These are phyloP conservation scores for Acrossocheilus fasciatus DNA, from an alignment of 2,797 vertebrate species.

Conservation along the genomic window DNA sequence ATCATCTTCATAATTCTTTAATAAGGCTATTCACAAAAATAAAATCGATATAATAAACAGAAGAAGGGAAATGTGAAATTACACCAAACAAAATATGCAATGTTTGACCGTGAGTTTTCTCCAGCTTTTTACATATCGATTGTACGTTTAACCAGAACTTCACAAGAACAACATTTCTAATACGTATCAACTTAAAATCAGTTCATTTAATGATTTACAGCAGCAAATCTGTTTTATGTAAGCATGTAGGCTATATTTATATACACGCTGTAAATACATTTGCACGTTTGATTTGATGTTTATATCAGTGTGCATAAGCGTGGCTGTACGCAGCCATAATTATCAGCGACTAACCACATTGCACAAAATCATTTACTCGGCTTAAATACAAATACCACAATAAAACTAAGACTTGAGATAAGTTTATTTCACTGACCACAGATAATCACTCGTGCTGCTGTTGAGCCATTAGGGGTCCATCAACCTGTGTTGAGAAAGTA, in stretches of 20 bases:
- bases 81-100: not conserved
- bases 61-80: not conserved
- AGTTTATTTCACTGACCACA: conserved; percentile 26
- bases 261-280: not conserved
- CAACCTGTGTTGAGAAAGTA: not conserved
- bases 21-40: not conserved
- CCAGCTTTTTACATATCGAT: not conserved
- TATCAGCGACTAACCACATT: not conserved
- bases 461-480: conserved; percentile 14
- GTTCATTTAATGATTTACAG: not conserved
- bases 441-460: conserved; percentile 13
- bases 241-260: not conserved
- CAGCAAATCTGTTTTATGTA: not conserved
- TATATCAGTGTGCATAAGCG: not conserved
- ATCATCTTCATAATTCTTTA: not conserved
- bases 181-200: not conserved
- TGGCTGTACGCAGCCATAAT: not conserved
- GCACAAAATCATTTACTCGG: not conserved
- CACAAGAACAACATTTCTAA: not conserved
- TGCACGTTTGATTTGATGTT: not conserved
- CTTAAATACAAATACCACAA: not conserved
- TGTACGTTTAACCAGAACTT: not conserved
- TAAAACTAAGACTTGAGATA: not conserved
- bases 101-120: not conserved
- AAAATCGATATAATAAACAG: not conserved